A percentile compares a stretch with the other conserved stretches of the same genome.
These are phyloP conservation scores for Coptotermes formosanus DNA, from an alignment of 1,140 invertebrate species.

Conservation along the genomic window DNA sequence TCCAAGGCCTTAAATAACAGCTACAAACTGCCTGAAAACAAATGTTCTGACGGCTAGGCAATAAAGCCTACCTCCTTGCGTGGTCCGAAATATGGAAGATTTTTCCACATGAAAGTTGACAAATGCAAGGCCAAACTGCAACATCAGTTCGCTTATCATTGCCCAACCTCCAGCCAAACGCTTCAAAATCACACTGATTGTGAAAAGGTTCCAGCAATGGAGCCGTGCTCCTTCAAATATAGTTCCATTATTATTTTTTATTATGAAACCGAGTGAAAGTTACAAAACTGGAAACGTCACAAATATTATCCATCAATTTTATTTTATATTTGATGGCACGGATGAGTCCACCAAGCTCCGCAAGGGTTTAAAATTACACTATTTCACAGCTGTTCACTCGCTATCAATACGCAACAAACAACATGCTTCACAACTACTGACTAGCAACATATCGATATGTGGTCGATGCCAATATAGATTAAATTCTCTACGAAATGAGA, in stretches of 20 bases:
- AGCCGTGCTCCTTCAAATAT: slow-evolving; percentile 32
- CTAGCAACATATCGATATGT: slow-evolving; percentile 3
- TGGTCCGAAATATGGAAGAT: slow-evolving; percentile 29
- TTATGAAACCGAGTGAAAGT: neutral
- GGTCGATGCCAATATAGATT: neutral
- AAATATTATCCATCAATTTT: slow-evolving; percentile 21
- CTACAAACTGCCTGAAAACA: slow-evolving; percentile 22
- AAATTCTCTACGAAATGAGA: neutral
- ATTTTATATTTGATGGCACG: neutral
- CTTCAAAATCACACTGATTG: slow-evolving; percentile 30
- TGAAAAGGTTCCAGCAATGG: slow-evolving; percentile 30
- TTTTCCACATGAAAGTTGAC: slow-evolving; percentile 19
- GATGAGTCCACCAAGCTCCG: neutral
- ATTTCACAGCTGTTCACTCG: slow-evolving; percentile 27
- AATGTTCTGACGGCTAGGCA: neutral
- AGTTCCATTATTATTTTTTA: slow-evolving; percentile 30
- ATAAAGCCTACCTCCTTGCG: slow-evolving; percentile 31
- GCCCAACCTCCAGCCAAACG: slow-evolving; percentile 24
- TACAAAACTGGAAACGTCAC: neutral
- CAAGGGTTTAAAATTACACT: neutral
- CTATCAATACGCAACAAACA: slow-evolving; percentile 26
- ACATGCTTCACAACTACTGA: slow-evolving; percentile 28
- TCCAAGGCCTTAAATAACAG: slow-evolving; percentile 23
- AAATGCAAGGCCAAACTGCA: neutral
- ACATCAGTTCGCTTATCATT: slow-evolving; percentile 22